phyloP scores from a whole-genome alignment of 2,888 invertebrate species.

The Anorthoa munda region DNA sequence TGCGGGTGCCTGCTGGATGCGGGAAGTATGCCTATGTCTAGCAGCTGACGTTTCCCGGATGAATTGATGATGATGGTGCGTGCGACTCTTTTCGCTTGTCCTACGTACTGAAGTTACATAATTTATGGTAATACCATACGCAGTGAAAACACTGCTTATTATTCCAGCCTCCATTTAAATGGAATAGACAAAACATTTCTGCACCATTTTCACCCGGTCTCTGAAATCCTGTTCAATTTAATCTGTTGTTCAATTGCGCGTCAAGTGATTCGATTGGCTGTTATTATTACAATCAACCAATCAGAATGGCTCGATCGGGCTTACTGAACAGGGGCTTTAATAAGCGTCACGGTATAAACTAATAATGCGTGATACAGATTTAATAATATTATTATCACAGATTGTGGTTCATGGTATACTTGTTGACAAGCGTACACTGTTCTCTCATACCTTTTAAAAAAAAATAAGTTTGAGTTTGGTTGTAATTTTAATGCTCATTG shows the following conservation, averaged over 20 bases:
- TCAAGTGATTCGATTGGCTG: conserved; percentile 26
- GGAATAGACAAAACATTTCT: conserved; percentile 33
- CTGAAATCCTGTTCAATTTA: conserved; percentile 33
- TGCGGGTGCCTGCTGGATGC: not conserved
- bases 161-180: conserved; percentile 10
- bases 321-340: not conserved
- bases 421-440: not conserved
- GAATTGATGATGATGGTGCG: not conserved
- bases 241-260: conserved; percentile 37
- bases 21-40: not conserved
- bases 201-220: conserved; percentile 21
- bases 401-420: not conserved
- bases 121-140: not conserved
- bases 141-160: conserved; percentile 6
- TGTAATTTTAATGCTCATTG: too few species aligned
- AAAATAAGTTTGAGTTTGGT: too few species aligned
- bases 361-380: not conserved
- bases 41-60: not conserved
- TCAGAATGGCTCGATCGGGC: not conserved
- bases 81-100: fast-evolving
- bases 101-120: too few species aligned
- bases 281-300: conserved; percentile 30
- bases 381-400: not conserved
- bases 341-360: not conserved
- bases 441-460: not conserved